These are phyloP conservation scores for Ptilorrhoa leucosticta DNA, from an alignment of 2,113 vertebrate genomes.

Conservation along the genomic window DNA sequence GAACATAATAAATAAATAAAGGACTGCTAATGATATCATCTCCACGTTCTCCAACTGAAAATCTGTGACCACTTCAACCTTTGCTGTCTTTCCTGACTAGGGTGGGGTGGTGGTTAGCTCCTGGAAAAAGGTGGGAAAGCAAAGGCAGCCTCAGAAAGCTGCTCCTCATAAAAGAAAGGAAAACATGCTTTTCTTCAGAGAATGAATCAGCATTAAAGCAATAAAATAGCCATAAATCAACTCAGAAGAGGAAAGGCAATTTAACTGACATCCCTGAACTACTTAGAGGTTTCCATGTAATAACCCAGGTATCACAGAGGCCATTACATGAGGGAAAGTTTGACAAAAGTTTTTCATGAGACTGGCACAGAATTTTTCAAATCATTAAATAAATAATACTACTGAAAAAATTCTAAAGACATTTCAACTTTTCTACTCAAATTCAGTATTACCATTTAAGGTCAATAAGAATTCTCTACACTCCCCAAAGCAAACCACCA, in stretches of 20 bases:
- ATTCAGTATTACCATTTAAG: neutral
- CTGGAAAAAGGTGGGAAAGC: neutral
- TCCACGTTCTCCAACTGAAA: neutral
- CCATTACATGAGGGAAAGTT: neutral
- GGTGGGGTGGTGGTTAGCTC: neutral
- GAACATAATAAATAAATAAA: neutral
- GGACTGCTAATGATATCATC: neutral
- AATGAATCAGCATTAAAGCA: neutral
- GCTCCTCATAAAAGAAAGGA: neutral
- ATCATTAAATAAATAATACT: neutral
- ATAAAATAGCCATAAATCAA: neutral
- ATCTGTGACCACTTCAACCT: neutral
- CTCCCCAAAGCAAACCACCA: neutral
- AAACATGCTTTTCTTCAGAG: neutral
- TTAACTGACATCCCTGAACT: neutral
- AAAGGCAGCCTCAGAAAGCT: neutral
- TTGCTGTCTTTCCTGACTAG: neutral
- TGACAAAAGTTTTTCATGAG: neutral
- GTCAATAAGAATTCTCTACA: neutral
- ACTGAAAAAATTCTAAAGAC: neutral
- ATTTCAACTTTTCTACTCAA: neutral
- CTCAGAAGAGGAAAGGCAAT: neutral
- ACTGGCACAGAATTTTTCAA: neutral
- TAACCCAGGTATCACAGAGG: neutral
- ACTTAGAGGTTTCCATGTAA: neutral